These are phyloP conservation scores for Drosophila nr. medialis DNA, from an alignment of 2,888 invertebrate genomes.

Conservation along the genomic window DNA sequence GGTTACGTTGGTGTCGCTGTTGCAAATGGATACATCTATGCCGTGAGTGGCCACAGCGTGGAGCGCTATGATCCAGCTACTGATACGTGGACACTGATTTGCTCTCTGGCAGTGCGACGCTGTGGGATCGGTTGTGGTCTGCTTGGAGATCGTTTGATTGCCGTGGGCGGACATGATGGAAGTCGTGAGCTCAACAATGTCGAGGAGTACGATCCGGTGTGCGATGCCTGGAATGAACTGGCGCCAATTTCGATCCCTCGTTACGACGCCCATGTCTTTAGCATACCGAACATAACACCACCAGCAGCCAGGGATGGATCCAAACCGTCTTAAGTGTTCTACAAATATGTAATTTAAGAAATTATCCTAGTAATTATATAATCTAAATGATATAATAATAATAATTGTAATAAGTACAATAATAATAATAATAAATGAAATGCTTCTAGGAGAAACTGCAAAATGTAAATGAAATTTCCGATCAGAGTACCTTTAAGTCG, in stretches of 20 bases:
- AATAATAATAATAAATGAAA: background rate
- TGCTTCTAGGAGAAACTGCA: background rate
- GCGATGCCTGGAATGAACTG: slow-evolving; percentile 91
- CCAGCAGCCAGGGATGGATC: background rate
- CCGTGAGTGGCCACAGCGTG: slow-evolving; percentile 95
- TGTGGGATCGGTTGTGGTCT: slow-evolving; percentile 95
- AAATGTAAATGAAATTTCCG: no score
- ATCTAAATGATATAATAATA: no score
- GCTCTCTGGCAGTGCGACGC: slow-evolving; percentile 92
- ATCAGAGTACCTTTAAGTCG: background rate
- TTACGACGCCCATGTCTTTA: slow-evolving; percentile 94
- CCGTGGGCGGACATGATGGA: slow-evolving; percentile 96
- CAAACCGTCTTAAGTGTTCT: background rate
- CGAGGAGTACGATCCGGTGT: slow-evolving; percentile 94
- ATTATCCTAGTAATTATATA: no score
- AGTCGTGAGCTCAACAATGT: slow-evolving; percentile 93
- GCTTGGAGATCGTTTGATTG: slow-evolving; percentile 90
- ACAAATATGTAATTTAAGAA: no score
- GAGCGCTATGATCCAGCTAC: slow-evolving; percentile 92
- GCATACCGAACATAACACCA: slow-evolving; percentile 83
- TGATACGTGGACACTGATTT: slow-evolving; percentile 94
- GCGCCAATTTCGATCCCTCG: slow-evolving; percentile 93
- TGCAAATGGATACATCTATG: slow-evolving; percentile 94
- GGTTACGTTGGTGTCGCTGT: slow-evolving; percentile 95
- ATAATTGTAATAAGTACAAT: no score